Percentiles rank a stretch among this genome's conserved stretches.
phyloP scores from a whole-genome alignment of 2,797 vertebrate species.

The Falco rusticolus region DNA sequence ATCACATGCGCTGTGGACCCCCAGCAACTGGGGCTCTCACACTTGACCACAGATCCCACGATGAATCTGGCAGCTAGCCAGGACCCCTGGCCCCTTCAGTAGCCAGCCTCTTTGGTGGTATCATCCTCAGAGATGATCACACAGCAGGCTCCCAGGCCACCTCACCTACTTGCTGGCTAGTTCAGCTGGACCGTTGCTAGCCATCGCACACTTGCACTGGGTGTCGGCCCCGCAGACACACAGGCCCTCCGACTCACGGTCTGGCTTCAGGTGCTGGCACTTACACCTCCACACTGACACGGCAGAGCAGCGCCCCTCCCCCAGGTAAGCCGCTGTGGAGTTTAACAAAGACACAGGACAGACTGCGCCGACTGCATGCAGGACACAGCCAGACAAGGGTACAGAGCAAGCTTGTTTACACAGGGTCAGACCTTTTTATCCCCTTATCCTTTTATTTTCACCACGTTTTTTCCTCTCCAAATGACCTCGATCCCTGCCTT shows the following conservation, averaged over 20 bases:
- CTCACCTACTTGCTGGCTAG: not conserved
- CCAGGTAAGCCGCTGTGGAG: not conserved
- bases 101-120: not conserved
- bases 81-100: not conserved
- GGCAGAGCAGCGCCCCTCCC: not conserved
- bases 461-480: not conserved
- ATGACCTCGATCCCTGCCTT: not conserved
- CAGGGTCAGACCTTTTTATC: not conserved
- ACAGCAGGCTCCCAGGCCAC: no score
- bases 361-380: accelerated
- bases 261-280: not conserved
- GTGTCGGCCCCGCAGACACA: not conserved
- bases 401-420: not conserved
- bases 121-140: not conserved
- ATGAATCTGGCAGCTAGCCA: not conserved
- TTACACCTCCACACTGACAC: not conserved
- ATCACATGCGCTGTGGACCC: accelerated
- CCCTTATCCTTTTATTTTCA: not conserved
- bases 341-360: not conserved
- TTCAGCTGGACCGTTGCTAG: not conserved
- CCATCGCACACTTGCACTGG: accelerated
- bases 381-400: not conserved
- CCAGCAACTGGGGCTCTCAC: not conserved
- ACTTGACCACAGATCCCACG: not conserved
- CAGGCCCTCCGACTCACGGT: accelerated